Evolutionary conservation across 2,888 invertebrate species (phyloP).

Genomic region (Dryadula phaetusa): DNA sequence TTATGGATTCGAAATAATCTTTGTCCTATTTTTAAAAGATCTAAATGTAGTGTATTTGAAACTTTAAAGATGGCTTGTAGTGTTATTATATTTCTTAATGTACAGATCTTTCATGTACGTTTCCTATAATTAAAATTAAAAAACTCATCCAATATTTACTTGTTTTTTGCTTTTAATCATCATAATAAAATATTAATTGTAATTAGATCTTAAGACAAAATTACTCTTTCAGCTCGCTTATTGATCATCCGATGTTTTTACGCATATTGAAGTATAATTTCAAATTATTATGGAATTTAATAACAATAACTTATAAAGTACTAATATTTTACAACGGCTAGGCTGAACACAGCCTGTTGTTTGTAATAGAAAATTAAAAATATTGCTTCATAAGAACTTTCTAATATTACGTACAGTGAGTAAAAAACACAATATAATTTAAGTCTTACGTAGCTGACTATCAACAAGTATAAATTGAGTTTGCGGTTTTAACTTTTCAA

Average conservation of each 20-base stretch:
- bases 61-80: no score
- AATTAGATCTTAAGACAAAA: no score
- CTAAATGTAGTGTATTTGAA: no score
- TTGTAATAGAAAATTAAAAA: conserved; percentile 12
- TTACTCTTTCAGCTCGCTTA: background rate
- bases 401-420: conserved; percentile 29
- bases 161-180: no score
- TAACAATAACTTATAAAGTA: background rate
- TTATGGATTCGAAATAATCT: no score
- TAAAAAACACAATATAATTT: conserved; percentile 32
- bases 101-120: no score
- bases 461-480: conserved; percentile 34
- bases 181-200: no score
- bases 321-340: background rate
- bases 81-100: no score
- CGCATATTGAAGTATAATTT: background rate
- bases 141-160: no score
- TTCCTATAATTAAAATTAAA: no score
- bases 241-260: background rate
- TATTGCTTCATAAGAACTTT: conserved; percentile 21
- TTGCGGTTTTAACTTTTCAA: conserved; percentile 34
- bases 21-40: no score
- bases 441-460: conserved; percentile 25
- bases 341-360: background rate
- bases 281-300: background rate